Base-by-base conservation (phyloP, 1,140 invertebrate species). In the Drosophila bipectinata region DNA sequence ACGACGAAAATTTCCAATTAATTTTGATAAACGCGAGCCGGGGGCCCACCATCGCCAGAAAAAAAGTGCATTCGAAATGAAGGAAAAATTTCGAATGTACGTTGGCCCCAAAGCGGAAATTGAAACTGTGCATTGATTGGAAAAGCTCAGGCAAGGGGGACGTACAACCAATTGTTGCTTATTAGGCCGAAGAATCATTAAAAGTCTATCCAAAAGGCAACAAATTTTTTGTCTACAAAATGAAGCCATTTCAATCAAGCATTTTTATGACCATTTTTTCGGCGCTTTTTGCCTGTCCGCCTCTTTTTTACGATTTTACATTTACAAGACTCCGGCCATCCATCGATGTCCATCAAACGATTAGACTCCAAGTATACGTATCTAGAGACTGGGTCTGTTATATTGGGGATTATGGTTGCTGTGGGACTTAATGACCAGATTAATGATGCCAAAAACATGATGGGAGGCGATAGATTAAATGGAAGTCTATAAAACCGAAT, bases 1-100 rank as follows among this genome's bases (percentile, higher is more conserved):
- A 69, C 83, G 78, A 88, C 83, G 79, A 88, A 87, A 87, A 87
- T 88, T 88, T 88, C 72, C 83, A 88, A 88, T 88, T 88, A 88
- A 88, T 88, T 87, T 88, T 88, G 83, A 88, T 88, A 88, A 88
- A 88, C 84, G 76, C 76, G 67, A 37, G 64, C 63, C 79, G 32
- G 32, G 32, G 8, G 32, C 8, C 34, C 34, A 37, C 8, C 10
- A 34, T 34, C 74, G 52, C 24, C 24, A 15, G 52, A 45, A 66
- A 59, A 51, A 41, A 61, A 61, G 39, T 76, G 57, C 62, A 67
- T 63, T 76, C 45, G 34, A 1, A 55, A 30, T 12, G 24, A 30
- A 14, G 47, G 47, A 59, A 77, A 77, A 74, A 61, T 57, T 58
- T 28, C 6, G 26, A 28, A 28, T 44, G 41, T 74, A 59, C 37